These are phyloP conservation scores for Tokudaia muenninki DNA, from an alignment of 2,797 vertebrate genomes.

Conservation along the genomic window DNA sequence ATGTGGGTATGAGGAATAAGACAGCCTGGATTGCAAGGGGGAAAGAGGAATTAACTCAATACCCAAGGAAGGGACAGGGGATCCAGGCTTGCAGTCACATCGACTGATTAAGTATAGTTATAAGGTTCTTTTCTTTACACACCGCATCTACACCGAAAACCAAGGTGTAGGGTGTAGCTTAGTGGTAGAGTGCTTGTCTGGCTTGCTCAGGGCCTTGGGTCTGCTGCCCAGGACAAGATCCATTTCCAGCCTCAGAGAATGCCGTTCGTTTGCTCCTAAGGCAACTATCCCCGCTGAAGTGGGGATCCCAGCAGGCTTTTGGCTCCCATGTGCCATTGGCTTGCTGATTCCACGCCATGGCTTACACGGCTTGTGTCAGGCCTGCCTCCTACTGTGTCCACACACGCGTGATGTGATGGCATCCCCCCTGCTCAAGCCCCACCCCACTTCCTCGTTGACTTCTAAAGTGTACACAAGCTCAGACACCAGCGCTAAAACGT, in stretches of 20 bases:
- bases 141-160: background rate
- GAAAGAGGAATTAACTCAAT: background rate
- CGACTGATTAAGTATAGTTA: background rate
- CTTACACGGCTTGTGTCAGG: background rate
- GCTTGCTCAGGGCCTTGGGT: background rate
- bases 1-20: too few relatives aligned
- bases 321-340: too few relatives aligned
- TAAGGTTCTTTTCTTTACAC: background rate
- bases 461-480: too few relatives aligned
- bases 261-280: rapidly evolving
- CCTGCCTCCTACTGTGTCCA: background rate
- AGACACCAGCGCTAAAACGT: background rate
- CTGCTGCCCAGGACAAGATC: background rate
- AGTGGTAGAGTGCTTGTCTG: background rate
- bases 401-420: background rate
- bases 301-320: background rate
- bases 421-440: background rate
- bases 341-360: background rate
- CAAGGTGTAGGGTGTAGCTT: background rate
- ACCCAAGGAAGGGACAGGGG: background rate
- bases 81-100: background rate
- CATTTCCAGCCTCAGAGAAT: rapidly evolving
- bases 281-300: rapidly evolving
- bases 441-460: background rate
- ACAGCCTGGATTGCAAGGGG: too few relatives aligned